Base-by-base conservation (phyloP, 2,888 invertebrate genomes). In the Uropetala carovei region DNA sequence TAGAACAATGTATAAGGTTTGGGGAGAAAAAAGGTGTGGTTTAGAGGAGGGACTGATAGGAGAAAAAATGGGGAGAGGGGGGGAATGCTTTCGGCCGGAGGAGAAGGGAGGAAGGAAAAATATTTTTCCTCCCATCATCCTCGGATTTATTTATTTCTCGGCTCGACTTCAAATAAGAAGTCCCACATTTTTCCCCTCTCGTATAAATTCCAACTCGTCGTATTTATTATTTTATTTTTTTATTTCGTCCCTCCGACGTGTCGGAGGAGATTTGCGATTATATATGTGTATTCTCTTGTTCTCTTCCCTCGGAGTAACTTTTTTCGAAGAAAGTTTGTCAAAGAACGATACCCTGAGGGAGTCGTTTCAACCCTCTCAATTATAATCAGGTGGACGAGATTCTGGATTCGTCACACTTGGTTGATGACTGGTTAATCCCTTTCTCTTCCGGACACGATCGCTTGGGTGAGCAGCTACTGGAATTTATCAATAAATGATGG, bases 111-210 rank as follows among this genome's bases (percentile, higher is more conserved):
- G 68, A 18, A 68, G 16, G 68, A n/a, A 68, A 68, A 11, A 68
- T 22, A 68, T 68, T 11, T n/a, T 9, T 68, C n/a, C 18, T 64
- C 64, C n/a, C 7, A n/a, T 18, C 64, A 0, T 18, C 11, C n/a
- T n/a, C 9, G 68, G 68, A 68, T 68, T 68, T n/a, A 68, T 22
- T 68, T 68, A n/a, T n/a, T 22, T 68, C 11, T n/a, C 22, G 9
- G 9, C n/a, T 68, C 68, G 68, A 68, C 68, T 68, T 68, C 68
- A 68, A 68, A 68, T 68, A 68, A 68, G 68, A 68, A 68, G 68
- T 22, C 22, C 68, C 43, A 43, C 43, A 43, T 43, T 43, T 43
- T 43, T 43, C 5, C 5, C 43, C 43, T 43, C 43, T 5, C 10
- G 16, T 16, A n/a, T 64, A n/a, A 68, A 22, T 68, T 68, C 68